Percentiles rank a stretch among this genome's conserved stretches.
Evolutionary conservation across 2,113 vertebrate genomes (phyloP).

Genomic region (Ammodytes dubius): DNA sequence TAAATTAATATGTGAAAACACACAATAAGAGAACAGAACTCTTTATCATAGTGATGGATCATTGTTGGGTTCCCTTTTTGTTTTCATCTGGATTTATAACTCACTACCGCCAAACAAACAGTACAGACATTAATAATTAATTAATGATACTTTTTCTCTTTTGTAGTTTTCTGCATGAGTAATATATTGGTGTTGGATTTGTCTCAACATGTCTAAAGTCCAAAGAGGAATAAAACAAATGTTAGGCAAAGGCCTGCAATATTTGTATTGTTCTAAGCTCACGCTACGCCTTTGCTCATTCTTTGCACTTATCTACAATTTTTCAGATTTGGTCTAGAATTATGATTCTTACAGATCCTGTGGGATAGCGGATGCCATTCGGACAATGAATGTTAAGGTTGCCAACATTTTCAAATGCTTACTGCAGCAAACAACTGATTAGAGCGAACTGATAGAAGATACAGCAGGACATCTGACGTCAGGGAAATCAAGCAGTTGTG

Average conservation of each 20-base stretch:
- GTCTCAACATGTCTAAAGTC: constrained; percentile 26
- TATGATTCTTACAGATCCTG: constrained; percentile 2
- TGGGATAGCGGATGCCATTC: neutral
- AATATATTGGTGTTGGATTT: constrained; percentile 16
- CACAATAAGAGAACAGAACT: neutral
- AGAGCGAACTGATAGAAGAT: constrained; percentile 43
- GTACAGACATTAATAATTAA: neutral
- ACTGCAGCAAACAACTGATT: constrained; percentile 22
- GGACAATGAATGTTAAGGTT: neutral
- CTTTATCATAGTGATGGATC: neutral
- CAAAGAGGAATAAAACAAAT: constrained; percentile 34
- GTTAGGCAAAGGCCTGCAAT: neutral
- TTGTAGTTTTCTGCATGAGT: constrained; percentile 8
- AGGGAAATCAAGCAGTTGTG: constrained; percentile 18
- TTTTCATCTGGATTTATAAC: neutral
- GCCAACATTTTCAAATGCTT: constrained; percentile 32
- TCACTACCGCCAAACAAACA: neutral
- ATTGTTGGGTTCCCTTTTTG: neutral
- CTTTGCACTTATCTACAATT: neutral
- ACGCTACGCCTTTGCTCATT: neutral
- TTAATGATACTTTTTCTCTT: neutral
- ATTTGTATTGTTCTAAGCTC: constrained; percentile 14
- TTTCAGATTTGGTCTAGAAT: constrained; percentile 6
- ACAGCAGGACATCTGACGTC: constrained; percentile 48
- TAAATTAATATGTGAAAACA: neutral